Conservation (phyloP, 2,888 invertebrate genomes). For the Trileptium ribeirensis region DNA sequence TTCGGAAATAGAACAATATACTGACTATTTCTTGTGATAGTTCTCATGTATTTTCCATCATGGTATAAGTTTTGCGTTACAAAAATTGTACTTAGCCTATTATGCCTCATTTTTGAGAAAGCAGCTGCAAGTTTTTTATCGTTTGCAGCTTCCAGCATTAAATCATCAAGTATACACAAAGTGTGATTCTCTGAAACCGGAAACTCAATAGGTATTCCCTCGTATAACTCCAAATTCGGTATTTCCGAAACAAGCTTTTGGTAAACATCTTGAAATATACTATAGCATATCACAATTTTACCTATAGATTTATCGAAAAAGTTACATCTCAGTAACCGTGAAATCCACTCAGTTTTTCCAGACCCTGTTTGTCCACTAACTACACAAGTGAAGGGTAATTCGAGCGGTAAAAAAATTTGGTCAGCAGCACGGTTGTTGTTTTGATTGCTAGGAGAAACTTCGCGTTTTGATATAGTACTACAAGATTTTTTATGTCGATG, state of each 20-base stretch:
- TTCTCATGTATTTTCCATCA: slow-evolving; percentile 4
- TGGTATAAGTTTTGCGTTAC: slow-evolving; percentile 17
- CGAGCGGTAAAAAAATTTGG: not conserved
- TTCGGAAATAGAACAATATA: slow-evolving; percentile 21
- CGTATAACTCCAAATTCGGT: slow-evolving; percentile 6
- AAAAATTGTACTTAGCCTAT: not conserved
- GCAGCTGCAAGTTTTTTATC: not conserved
- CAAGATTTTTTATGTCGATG: not conserved
- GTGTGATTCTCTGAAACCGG: not conserved
- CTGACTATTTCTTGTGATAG: slow-evolving; percentile 13
- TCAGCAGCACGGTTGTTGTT: not conserved
- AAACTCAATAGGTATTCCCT: slow-evolving; percentile 16
- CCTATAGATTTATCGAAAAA: not conserved
- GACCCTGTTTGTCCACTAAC: not conserved
- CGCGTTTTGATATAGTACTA: not conserved
- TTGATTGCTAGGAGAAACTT: not conserved
- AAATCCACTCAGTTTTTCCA: not conserved
- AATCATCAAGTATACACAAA: slow-evolving; percentile 11
- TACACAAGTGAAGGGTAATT: not conserved
- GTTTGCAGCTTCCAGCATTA: slow-evolving; percentile 16
- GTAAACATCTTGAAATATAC: slow-evolving; percentile 7
- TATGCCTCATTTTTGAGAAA: slow-evolving; percentile 11
- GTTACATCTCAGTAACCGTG: not conserved
- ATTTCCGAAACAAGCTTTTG: not conserved
- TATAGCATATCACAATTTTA: slow-evolving; percentile 2